Evolutionary conservation across 2,113 vertebrate genomes (phyloP).

Genomic region (Agelaius tricolor): DNA sequence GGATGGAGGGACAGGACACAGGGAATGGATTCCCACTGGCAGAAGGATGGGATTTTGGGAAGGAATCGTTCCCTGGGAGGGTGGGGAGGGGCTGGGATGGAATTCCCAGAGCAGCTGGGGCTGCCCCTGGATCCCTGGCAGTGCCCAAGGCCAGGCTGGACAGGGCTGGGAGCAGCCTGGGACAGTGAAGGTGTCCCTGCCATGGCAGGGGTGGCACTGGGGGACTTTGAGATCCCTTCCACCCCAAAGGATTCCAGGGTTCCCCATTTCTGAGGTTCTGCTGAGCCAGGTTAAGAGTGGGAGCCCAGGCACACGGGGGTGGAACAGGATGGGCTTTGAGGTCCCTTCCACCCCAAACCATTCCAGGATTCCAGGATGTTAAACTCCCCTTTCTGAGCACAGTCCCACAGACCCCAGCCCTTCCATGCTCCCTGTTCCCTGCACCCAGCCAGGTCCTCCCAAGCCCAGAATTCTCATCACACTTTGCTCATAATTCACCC

Average conservation of each 20-base stretch:
- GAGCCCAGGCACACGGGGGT: too few species aligned
- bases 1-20: not conserved
- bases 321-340: fast-evolving
- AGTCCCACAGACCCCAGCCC: not conserved
- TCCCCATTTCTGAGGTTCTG: not conserved
- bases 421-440: not conserved
- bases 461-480: not conserved
- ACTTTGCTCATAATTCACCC: not conserved
- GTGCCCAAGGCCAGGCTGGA: fast-evolving
- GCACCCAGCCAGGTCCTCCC: not conserved
- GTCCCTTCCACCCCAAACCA: not conserved
- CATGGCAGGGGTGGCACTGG: not conserved
- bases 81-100: not conserved
- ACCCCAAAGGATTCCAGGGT: not conserved
- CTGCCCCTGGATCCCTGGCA: not conserved
- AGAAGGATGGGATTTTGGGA: not conserved
- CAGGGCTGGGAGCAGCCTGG: fast-evolving
- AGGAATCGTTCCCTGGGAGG: not conserved
- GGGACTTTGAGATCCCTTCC: fast-evolving
- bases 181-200: not conserved
- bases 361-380: not conserved
- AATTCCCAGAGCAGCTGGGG: too few species aligned
- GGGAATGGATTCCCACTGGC: not conserved
- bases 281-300: too few species aligned
- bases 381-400: not conserved